phyloP scores from a whole-genome alignment of 2,113 vertebrate species.

The Acinonyx jubatus region DNA sequence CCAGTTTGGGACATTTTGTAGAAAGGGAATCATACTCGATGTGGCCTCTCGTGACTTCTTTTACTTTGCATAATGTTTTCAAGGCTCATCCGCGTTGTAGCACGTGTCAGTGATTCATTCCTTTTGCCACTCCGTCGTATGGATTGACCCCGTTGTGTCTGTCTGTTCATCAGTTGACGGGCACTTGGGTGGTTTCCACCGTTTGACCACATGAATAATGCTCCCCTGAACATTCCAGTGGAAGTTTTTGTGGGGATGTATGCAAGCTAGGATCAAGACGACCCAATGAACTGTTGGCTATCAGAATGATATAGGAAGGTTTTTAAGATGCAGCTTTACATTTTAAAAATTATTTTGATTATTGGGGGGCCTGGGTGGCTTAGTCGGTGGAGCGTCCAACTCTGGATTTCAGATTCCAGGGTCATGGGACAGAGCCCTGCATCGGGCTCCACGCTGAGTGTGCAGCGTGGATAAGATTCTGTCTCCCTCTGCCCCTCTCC shows the following conservation, averaged over 20 bases:
- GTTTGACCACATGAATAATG: not conserved
- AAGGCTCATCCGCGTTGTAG: accelerated
- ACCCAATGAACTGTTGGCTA: accelerated
- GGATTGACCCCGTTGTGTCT: accelerated
- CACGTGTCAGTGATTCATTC: not conserved
- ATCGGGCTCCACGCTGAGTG: not conserved
- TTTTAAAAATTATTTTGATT: not conserved
- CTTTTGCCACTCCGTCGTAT: accelerated
- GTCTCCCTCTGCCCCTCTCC: not conserved
- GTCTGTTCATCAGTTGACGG: no score
- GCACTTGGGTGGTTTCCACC: not conserved
- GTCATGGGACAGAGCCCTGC: not conserved
- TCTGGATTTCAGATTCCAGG: not conserved
- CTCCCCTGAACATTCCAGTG: accelerated
- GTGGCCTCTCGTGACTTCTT: accelerated
- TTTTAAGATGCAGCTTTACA: not conserved
- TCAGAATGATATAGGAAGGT: not conserved
- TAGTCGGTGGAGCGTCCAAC: not conserved
- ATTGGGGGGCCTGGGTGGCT: not conserved
- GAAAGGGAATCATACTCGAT: accelerated
- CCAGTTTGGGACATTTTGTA: accelerated
- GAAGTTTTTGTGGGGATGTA: no score
- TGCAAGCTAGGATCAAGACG: not conserved
- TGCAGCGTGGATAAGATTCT: not conserved
- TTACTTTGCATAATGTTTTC: not conserved